Evolutionary conservation across 2,888 invertebrate species (phyloP).

Genomic region (Cerceris rybyensis): DNA sequence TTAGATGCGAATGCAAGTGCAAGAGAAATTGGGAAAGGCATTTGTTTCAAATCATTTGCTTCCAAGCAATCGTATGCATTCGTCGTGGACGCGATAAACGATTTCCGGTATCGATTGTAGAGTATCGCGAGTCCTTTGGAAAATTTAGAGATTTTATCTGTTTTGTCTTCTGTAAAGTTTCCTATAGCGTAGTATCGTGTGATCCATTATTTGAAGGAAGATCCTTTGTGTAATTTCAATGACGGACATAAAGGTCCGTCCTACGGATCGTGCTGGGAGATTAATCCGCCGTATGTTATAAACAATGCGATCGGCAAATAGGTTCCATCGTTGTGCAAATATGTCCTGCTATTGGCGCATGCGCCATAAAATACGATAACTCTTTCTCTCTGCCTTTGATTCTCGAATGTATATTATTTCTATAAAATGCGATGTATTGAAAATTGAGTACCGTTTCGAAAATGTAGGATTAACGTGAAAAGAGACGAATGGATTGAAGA

Average conservation of each 20-base stretch:
- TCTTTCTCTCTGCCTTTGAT: not conserved
- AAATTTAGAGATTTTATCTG: not conserved
- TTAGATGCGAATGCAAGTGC: not conserved
- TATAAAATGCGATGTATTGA: not conserved
- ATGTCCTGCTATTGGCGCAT: too few relatives aligned
- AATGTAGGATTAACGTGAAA: too few relatives aligned
- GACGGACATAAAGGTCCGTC: too few relatives aligned
- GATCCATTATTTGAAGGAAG: too few relatives aligned
- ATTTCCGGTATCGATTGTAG: not conserved
- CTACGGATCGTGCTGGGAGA: not conserved
- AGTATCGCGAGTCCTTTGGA: constrained; percentile 6
- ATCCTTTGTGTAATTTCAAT: too few relatives aligned
- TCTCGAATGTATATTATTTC: not conserved
- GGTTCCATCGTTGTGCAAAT: not conserved
- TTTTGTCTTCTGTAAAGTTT: not conserved
- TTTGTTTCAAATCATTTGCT: not conserved
- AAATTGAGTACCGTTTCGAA: not conserved
- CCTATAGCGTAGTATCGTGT: not conserved
- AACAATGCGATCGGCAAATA: not conserved
- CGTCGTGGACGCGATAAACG: not conserved
- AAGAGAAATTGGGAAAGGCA: constrained; percentile 6
- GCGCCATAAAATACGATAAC: not conserved
- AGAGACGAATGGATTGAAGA: too few relatives aligned
- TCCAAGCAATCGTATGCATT: constrained; percentile 1
- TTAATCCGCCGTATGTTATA: not conserved